Conservation (phyloP, 2,888 invertebrate species). For the Dugesia japonica region DNA sequence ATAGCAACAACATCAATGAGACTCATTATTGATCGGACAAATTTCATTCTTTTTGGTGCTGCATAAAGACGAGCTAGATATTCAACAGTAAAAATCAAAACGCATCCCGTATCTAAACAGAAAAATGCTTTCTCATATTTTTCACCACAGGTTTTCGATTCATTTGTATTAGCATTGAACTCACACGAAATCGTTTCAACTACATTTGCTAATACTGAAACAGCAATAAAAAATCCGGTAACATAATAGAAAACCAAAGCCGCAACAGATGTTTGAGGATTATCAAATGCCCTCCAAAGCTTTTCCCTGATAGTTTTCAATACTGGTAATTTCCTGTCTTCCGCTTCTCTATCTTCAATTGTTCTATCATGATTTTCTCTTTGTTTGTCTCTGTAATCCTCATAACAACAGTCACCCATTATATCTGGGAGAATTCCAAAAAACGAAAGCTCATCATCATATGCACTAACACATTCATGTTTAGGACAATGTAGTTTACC, state of each 20-base stretch:
- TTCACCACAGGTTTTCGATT: constrained; percentile 68
- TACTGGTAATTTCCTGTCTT: constrained; percentile 53
- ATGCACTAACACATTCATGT: constrained; percentile 93
- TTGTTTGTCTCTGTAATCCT: constrained; percentile 94
- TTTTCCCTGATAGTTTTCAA: constrained; percentile 57
- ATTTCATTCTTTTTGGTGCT: constrained; percentile 92
- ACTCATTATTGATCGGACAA: constrained; percentile 92
- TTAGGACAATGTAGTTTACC: constrained; percentile 97
- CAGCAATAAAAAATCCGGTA: constrained; percentile 98
- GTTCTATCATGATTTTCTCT: constrained; percentile 92
- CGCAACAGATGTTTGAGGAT: constrained; percentile 87
- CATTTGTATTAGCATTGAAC: constrained; percentile 53
- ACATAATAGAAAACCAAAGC: constrained; percentile 99
- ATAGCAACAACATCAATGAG: constrained; percentile 98
- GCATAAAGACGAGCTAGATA: constrained; percentile 79
- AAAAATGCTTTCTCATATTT: constrained; percentile 81
- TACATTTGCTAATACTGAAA: constrained; percentile 96
- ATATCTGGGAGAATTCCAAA: constrained; percentile 92
- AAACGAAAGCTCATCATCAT: constrained; percentile 96
- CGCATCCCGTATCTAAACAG: constrained; percentile 97
- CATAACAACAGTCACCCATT: constrained; percentile 96
- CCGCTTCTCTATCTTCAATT: constrained; percentile 63
- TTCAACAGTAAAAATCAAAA: constrained; percentile 98
- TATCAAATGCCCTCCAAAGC: constrained; percentile 99
- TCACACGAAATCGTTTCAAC: constrained; percentile 91